Percentiles rank a stretch among this genome's conserved stretches.
Evolutionary conservation across 2,113 vertebrate genomes (phyloP).

Genomic region (Callaeas wilsoni): DNA sequence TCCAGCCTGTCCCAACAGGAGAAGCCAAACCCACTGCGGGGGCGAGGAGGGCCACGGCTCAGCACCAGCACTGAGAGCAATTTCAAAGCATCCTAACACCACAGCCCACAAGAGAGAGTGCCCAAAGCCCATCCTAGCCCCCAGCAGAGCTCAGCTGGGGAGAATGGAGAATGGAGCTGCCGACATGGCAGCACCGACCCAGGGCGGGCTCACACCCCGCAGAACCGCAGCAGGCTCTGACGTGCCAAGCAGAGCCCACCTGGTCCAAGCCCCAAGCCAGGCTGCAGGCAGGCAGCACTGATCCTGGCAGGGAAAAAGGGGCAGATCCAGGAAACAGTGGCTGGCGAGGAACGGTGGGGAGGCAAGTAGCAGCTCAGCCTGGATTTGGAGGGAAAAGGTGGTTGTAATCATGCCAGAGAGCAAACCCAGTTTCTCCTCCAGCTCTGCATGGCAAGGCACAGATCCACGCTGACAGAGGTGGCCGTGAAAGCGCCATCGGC

Average conservation of each 20-base stretch:
- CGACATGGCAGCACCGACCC: accelerated
- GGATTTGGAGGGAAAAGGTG: background rate
- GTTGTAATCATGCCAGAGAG: background rate
- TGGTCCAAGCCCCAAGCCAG: background rate
- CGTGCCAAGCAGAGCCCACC: background rate
- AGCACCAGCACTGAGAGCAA: background rate
- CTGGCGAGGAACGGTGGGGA: background rate
- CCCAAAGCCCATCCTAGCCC: background rate
- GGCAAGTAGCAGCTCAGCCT: slow-evolving; percentile 28
- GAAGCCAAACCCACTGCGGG: background rate
- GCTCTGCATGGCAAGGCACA: accelerated
- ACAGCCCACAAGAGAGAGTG: accelerated
- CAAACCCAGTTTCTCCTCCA: background rate
- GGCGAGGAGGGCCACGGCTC: background rate
- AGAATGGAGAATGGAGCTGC: accelerated
- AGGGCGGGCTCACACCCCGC: background rate
- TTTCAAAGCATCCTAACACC: background rate
- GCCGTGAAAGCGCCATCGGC: accelerated
- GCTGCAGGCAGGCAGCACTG: background rate
- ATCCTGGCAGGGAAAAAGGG: background rate
- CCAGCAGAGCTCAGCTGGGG: background rate
- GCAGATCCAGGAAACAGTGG: background rate
- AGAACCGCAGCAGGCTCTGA: background rate
- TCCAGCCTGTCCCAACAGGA: slow-evolving; percentile 1
- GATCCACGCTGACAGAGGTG: accelerated